Base-by-base conservation (phyloP, 2,888 invertebrate genomes). In the Pseudococcus viburni region DNA sequence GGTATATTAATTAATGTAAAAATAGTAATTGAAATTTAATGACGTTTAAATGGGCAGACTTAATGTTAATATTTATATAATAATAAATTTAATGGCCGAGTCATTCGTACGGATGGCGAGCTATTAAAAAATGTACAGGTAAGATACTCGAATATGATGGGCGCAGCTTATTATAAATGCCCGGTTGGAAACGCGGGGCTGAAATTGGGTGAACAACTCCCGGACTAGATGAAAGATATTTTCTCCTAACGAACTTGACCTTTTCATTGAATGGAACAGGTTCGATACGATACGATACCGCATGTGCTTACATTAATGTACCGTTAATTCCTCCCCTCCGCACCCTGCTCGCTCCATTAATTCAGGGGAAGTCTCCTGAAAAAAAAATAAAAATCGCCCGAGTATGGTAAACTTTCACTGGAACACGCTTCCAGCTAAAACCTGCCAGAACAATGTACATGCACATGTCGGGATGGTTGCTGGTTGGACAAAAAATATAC, bases 201-300 rank as follows among this genome's bases (percentile, higher is more conserved):
- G 84, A 64, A 85, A 59, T 85, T 85, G 85, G 85, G 85, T 85
- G 85, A 85, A 85, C 85, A 85, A 85, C 64, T 85, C 55, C 85
- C 73, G 39, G 33, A 33, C 15, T 73, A 64, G 85, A 85, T 85
- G 59, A 64, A 64, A 85, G 85, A 85, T 85, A 85, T 85, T 85
- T 85, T 85, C 85, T 85, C 85, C 80, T 84, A 85, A 85, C 85
- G 85, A 85, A 85, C 85, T 85, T 85, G 85, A 85, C 85, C 85
- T 85, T 85, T 85, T 64, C 85, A 85, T 85, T 85, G 85, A 85
- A 85, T 85, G 11, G 55, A 85, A 85, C 85, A 85, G 85, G 59
- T 85, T 59, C 39, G 39, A 33, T 85, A 51, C 42, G 48, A 26
- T 48, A 22, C 22, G 64, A 12, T 17, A 17, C 17, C 26, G 39